These are phyloP conservation scores for Lasioglossum zephyrum DNA, from an alignment of 2,888 invertebrate genomes.

Conservation along the genomic window DNA sequence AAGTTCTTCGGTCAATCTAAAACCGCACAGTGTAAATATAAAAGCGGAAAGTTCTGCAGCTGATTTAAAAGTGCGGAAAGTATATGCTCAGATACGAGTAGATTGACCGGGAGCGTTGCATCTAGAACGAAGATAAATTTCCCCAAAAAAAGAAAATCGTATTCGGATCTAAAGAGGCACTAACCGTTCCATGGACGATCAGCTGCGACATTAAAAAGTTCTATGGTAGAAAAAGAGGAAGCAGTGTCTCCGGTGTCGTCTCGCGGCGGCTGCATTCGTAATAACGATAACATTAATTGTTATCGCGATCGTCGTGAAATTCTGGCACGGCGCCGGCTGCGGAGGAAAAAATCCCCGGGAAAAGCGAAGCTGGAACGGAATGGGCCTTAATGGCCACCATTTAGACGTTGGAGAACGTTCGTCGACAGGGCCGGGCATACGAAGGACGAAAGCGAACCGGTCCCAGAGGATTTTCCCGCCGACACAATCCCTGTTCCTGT, in stretches of 20 bases:
- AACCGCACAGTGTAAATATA: not conserved
- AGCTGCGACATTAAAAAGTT: not conserved
- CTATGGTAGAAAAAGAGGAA: not conserved
- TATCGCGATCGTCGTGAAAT: slow-evolving; percentile 7
- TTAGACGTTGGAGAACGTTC: not conserved
- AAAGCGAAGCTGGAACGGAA: slow-evolving; percentile 1
- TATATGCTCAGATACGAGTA: not conserved
- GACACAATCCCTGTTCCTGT: not conserved
- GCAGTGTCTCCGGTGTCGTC: not conserved
- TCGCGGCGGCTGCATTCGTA: not conserved
- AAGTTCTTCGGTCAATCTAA: not conserved
- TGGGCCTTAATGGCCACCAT: not conserved
- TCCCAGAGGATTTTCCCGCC: not conserved
- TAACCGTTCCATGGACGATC: not conserved
- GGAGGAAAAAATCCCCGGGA: not conserved
- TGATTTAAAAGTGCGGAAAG: not conserved
- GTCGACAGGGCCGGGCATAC: not conserved
- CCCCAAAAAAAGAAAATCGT: not conserved
- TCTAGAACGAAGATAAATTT: not conserved
- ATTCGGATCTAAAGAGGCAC: not conserved
- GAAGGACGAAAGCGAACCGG: not conserved
- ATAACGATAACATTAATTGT: slow-evolving; percentile 17
- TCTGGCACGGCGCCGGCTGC: not conserved
- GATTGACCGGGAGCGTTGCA: not conserved
- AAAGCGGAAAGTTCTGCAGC: not conserved